Conservation (phyloP, 37 sponge, comb jelly and placozoan species). For the Diacarnus erythraeanus region DNA sequence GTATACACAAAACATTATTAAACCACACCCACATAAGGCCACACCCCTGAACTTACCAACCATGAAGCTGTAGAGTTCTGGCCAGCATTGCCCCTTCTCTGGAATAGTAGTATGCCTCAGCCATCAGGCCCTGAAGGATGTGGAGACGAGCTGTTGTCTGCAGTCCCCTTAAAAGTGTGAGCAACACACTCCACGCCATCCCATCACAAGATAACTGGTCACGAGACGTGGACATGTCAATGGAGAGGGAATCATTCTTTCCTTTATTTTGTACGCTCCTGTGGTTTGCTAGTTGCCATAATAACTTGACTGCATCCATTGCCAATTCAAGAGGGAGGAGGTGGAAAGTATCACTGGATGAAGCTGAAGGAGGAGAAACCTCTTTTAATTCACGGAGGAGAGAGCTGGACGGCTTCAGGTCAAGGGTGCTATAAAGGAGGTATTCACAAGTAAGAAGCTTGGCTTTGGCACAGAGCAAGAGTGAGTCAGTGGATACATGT, state of each 20-base stretch:
- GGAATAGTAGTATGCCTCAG: constrained; percentile 38
- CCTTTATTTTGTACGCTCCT: background rate
- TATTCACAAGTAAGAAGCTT: constrained; percentile 12
- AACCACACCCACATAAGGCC: too few relatives aligned
- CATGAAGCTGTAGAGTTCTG: constrained; percentile 21
- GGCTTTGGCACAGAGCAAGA: constrained; percentile 28
- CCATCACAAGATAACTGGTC: background rate
- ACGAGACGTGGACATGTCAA: background rate
- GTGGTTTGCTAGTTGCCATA: background rate
- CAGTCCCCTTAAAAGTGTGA: constrained; percentile 13
- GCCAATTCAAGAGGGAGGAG: constrained; percentile 38
- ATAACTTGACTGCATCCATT: constrained; percentile 27
- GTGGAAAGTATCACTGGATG: background rate
- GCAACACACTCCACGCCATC: constrained; percentile 11
- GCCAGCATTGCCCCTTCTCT: constrained; percentile 54
- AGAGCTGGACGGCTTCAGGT: background rate
- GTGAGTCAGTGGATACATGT: background rate
- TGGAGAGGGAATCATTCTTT: background rate
- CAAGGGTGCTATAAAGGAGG: constrained; percentile 14
- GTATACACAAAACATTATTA: background rate
- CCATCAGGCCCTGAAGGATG: constrained; percentile 17
- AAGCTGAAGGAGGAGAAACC: background rate
- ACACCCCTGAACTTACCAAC: constrained; percentile 19
- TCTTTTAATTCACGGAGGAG: background rate
- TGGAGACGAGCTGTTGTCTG: constrained; percentile 2